Conservation (phyloP, 2,888 invertebrate species). For the Glyphotaelius pellucidus region DNA sequence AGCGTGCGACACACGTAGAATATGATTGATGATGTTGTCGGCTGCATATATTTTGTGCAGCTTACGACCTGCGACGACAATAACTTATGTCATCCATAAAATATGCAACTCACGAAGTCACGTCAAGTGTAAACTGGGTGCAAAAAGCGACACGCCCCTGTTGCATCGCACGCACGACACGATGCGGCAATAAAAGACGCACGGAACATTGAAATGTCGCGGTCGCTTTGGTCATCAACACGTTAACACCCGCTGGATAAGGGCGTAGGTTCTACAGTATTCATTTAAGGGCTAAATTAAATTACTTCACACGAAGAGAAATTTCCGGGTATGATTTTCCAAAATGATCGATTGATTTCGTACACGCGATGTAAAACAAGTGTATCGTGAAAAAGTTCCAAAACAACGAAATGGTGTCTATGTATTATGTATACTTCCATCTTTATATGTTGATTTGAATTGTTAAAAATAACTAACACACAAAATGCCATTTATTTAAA, state of each 20-base stretch:
- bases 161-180: constrained; percentile 8
- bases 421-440: too few relatives aligned
- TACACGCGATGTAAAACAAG: background rate
- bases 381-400: background rate
- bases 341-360: background rate
- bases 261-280: background rate
- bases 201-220: background rate
- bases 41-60: background rate
- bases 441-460: too few relatives aligned
- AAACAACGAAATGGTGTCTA: too few relatives aligned
- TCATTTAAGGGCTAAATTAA: background rate
- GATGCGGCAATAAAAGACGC: background rate
- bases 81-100: background rate
- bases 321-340: background rate
- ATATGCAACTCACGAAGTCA: background rate
- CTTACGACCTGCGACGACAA: background rate
- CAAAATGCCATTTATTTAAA: too few relatives aligned
- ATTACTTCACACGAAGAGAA: background rate
- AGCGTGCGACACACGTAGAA: background rate
- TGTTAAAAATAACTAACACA: too few relatives aligned
- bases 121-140: background rate
- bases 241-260: background rate
- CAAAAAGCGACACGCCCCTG: background rate
- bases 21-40: background rate
- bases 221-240: background rate